A percentile compares a stretch with the other conserved stretches of the same genome.
Evolutionary conservation across 2,797 vertebrate species (phyloP).

Genomic region (Myripristis murdjan): DNA sequence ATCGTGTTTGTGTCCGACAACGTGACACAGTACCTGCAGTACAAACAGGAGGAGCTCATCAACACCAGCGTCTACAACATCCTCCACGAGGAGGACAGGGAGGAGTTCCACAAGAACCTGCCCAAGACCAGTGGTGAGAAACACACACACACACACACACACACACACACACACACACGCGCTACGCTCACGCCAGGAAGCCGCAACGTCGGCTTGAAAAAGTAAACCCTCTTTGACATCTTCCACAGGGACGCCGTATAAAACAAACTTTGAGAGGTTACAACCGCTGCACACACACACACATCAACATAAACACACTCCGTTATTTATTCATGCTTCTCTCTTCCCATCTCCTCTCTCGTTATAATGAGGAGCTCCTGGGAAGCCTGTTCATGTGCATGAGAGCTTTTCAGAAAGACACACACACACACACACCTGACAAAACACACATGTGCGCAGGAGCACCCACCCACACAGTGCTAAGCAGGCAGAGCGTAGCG

Average conservation of each 20-base stretch:
- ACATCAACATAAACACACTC: constrained; percentile 45
- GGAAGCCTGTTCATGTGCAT: constrained; percentile 66
- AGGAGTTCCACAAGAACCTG: constrained; percentile 97
- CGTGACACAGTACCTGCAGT: constrained; percentile 97
- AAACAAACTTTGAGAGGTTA: constrained; percentile 62
- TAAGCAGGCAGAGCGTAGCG: constrained; percentile 77
- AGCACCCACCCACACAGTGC: constrained; percentile 73
- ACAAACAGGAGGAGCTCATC: constrained; percentile 98
- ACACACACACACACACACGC: too few relatives aligned
- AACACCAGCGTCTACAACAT: constrained; percentile 97
- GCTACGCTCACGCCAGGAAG: too few relatives aligned
- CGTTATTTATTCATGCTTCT: constrained; percentile 70
- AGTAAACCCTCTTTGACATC: constrained; percentile 43
- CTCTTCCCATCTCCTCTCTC: constrained; percentile 45
- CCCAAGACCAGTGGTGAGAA: constrained; percentile 93
- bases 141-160: constrained; percentile 1
- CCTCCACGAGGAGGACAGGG: constrained; percentile 95
- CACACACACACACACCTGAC: constrained; percentile 68
- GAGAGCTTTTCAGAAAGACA: constrained; percentile 44
- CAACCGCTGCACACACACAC: constrained; percentile 36
- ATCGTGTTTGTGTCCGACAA: constrained; percentile 99
- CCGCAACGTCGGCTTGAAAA: constrained; percentile 18
- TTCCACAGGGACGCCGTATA: constrained; percentile 41
- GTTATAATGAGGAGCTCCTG: constrained; percentile 74
- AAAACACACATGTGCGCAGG: constrained; percentile 67